phyloP scores from a whole-genome alignment of 1,140 invertebrate species.

The Augochlora pura region DNA sequence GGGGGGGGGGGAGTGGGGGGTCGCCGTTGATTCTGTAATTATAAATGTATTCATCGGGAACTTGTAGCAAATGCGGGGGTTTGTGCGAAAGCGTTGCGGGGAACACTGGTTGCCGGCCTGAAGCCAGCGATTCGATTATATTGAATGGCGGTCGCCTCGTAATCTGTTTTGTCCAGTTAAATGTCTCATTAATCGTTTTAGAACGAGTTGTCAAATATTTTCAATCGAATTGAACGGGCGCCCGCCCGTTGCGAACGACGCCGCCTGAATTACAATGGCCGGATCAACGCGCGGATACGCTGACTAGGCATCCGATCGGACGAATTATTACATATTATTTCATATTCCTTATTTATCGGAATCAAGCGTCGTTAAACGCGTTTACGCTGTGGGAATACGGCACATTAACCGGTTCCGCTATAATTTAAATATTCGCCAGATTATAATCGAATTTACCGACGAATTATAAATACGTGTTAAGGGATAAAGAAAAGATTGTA shows the following conservation, averaged over 20 bases:
- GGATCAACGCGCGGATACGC: too few relatives aligned
- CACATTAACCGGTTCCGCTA: too few relatives aligned
- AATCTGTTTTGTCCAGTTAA: constrained; percentile 62
- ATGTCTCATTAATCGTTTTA: constrained; percentile 63
- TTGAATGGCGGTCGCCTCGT: constrained; percentile 55
- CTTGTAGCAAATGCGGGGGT: constrained; percentile 56
- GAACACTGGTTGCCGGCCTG: constrained; percentile 42
- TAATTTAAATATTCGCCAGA: too few relatives aligned
- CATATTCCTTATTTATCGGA: background rate
- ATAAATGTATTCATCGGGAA: constrained; percentile 52
- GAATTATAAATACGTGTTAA: too few relatives aligned
- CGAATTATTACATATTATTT: background rate
- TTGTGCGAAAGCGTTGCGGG: constrained; percentile 39
- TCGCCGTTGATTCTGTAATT: constrained; percentile 27
- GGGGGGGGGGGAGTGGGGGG: too few relatives aligned
- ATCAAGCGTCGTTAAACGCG: background rate
- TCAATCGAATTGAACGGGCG: constrained; percentile 35
- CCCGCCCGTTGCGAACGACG: constrained; percentile 37
- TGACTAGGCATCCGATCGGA: background rate
- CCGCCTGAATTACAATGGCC: constrained; percentile 37
- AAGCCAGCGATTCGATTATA: constrained; percentile 61
- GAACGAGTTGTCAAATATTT: constrained; percentile 62
- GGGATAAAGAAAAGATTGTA: too few relatives aligned
- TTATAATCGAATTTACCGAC: too few relatives aligned
- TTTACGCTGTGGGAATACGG: too few relatives aligned